Evolutionary conservation across 2,113 vertebrate species (phyloP).

Genomic region (Alligator mississippiensis): DNA sequence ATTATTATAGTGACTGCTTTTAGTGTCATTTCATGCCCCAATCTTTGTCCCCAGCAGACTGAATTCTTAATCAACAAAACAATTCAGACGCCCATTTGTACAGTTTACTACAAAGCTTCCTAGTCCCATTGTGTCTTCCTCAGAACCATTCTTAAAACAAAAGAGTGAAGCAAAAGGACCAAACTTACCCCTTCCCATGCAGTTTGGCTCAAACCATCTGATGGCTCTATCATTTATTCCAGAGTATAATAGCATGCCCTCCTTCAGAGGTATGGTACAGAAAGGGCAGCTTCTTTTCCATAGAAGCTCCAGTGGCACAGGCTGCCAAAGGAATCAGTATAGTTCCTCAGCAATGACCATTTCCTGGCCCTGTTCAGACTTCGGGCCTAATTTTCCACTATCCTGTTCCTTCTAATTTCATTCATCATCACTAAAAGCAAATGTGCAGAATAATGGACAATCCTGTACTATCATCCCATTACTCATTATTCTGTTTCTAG

Average conservation of each 20-base stretch:
- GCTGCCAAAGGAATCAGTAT: neutral
- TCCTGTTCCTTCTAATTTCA: neutral
- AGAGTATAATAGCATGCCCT: neutral
- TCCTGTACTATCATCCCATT: rapidly evolving
- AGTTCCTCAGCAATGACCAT: neutral
- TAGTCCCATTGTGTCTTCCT: neutral
- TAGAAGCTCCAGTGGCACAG: neutral
- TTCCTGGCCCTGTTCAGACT: neutral
- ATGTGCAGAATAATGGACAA: neutral
- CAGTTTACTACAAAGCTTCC: neutral
- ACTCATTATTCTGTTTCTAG: neutral
- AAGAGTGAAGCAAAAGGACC: neutral
- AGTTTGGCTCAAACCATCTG: neutral
- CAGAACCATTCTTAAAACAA: neutral
- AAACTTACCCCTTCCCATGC: neutral
- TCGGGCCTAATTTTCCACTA: neutral
- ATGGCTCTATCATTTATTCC: neutral
- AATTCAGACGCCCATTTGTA: neutral
- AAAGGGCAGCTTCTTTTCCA: neutral
- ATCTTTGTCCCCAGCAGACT: neutral
- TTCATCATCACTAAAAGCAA: neutral
- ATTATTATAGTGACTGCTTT: neutral
- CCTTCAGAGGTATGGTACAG: neutral
- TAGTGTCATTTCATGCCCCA: neutral
- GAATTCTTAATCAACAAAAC: neutral